Conservation (phyloP, 2,797 vertebrate genomes). For the Hylomyscus alleni region DNA sequence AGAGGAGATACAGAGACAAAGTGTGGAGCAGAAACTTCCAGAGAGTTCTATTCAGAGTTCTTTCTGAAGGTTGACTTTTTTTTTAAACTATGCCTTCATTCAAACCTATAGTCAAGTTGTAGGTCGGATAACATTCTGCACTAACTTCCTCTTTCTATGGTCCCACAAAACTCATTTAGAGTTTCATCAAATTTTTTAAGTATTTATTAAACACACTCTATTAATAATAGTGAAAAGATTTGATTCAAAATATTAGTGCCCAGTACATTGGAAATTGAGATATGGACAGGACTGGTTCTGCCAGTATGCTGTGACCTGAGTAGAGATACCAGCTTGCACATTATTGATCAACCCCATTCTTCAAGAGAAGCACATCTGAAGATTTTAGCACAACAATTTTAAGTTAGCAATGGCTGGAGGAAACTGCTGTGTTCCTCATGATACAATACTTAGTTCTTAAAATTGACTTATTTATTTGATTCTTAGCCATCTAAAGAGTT, state of each 20-base stretch:
- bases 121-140: background rate
- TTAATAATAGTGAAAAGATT: background rate
- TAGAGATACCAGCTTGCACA: background rate
- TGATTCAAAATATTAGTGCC: background rate
- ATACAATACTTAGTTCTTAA: background rate
- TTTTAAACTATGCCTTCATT: background rate
- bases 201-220: background rate
- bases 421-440: background rate
- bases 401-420: background rate
- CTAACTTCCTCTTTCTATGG: background rate
- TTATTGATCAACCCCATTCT: background rate
- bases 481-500: background rate
- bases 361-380: background rate
- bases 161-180: background rate
- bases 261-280: background rate
- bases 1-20: too few relatives aligned
- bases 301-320: fast-evolving
- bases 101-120: background rate
- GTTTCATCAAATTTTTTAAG: background rate
- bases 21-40: background rate
- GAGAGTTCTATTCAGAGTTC: too few relatives aligned
- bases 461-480: background rate
- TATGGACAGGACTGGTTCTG: background rate
- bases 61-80: background rate
- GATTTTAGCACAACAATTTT: background rate